Evolutionary conservation across 2,888 invertebrate genomes (phyloP).

Genomic region (Acronicta alni): DNA sequence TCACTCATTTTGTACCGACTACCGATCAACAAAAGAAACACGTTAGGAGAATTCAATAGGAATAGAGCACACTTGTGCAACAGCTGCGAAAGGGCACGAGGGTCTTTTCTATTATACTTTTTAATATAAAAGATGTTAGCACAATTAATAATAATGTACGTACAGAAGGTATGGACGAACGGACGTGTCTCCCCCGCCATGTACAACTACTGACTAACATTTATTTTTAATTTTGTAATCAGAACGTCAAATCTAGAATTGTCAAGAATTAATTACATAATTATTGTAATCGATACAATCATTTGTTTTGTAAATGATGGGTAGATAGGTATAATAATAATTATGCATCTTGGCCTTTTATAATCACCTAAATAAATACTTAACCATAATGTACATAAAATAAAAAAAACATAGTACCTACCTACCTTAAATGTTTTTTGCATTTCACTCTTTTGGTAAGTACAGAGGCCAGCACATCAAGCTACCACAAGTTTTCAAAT

Average conservation of each 20-base stretch:
- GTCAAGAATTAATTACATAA: conserved; percentile 4
- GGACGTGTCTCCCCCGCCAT: conserved; percentile 38
- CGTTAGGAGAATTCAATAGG: conserved; percentile 51
- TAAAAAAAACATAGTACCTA: no score
- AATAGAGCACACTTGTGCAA: conserved; percentile 40
- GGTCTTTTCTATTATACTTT: conserved; percentile 29
- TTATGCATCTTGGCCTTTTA: no score
- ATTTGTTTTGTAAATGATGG: background rate
- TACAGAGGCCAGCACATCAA: no score
- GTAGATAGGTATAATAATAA: no score
- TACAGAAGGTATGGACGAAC: conserved; percentile 28
- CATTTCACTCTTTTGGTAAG: no score
- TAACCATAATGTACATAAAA: no score
- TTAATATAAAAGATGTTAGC: conserved; percentile 16
- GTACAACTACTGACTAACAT: conserved; percentile 31
- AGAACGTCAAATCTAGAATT: conserved; percentile 14
- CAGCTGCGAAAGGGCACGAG: conserved; percentile 41
- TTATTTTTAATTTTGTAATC: conserved; percentile 18
- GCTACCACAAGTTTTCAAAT: no score
- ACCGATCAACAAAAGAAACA: conserved; percentile 60
- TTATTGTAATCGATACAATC: background rate
- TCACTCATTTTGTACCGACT: conserved; percentile 57
- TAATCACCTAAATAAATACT: no score
- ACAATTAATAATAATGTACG: conserved; percentile 43
- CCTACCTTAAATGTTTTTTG: no score